Conservation (phyloP, 2,888 invertebrate species). For the Argyra leucocephala region DNA sequence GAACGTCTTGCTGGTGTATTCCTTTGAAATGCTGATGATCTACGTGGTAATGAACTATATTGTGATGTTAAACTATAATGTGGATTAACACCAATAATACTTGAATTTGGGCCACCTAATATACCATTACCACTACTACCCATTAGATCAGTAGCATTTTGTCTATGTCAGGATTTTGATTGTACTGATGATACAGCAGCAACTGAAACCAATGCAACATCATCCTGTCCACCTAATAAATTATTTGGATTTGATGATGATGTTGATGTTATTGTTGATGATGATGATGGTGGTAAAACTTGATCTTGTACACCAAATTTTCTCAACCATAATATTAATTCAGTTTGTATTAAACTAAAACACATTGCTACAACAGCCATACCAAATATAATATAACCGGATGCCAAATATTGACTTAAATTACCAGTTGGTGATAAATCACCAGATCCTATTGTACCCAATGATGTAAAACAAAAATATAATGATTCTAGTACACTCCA, state of each 20-base stretch:
- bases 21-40: constrained; percentile 50
- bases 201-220: constrained; percentile 46
- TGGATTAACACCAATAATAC: constrained; percentile 26
- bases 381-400: constrained; percentile 71
- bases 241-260: not conserved
- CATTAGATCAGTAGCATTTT: constrained; percentile 36
- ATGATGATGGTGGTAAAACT: constrained; percentile 41
- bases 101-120: constrained; percentile 22
- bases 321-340: constrained; percentile 48
- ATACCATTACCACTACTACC: constrained; percentile 33
- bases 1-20: constrained; percentile 57
- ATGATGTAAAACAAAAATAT: constrained; percentile 68
- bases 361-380: constrained; percentile 82
- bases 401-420: constrained; percentile 65
- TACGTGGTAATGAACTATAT: constrained; percentile 51
- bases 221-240: constrained; percentile 31
- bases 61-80: constrained; percentile 40
- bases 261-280: constrained; percentile 20
- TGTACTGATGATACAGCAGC: constrained; percentile 38
- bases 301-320: constrained; percentile 42
- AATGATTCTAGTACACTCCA: constrained; percentile 86
- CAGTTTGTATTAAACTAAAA: constrained; percentile 75
- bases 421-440: constrained; percentile 62
- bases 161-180: constrained; percentile 51
- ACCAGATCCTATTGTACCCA: constrained; percentile 77